A percentile compares a stretch with the other conserved stretches of the same genome.
phyloP scores from a whole-genome alignment of 2,888 invertebrate species.

The Dromius quadrimaculatus region DNA sequence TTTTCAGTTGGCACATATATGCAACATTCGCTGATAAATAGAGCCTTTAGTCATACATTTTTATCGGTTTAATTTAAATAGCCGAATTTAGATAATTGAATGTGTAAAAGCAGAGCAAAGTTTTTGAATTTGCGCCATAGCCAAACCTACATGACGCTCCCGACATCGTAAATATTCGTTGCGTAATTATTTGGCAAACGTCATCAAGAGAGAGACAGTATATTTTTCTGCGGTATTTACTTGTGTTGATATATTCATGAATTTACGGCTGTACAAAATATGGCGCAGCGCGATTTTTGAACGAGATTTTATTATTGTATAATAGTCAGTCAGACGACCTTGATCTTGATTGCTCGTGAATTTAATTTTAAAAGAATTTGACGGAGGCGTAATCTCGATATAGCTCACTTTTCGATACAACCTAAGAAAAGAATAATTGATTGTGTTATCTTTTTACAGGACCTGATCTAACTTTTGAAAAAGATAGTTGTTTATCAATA shows the following conservation, averaged over 20 bases:
- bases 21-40: constrained; percentile 16
- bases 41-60: constrained; percentile 24
- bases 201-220: constrained; percentile 26
- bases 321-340: constrained; percentile 16
- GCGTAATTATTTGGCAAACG: constrained; percentile 25
- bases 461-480: background rate
- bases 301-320: constrained; percentile 19
- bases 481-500: too few species aligned
- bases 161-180: constrained; percentile 28
- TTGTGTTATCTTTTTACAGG: background rate
- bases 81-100: constrained; percentile 10
- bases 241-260: background rate
- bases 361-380: constrained; percentile 31
- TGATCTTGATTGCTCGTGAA: constrained; percentile 18
- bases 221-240: background rate
- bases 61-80: constrained; percentile 15
- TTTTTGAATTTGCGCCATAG: constrained; percentile 28
- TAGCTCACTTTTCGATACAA: constrained; percentile 16
- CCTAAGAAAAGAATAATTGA: background rate
- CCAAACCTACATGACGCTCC: constrained; percentile 28
- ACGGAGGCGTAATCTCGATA: constrained; percentile 14
- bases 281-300: constrained; percentile 5
- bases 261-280: background rate
- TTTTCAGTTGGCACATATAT: constrained; percentile 12
- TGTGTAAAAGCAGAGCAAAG: constrained; percentile 12